These are phyloP conservation scores for Syngnathus rostellatus DNA, from an alignment of 2,797 vertebrate species.

Conservation along the genomic window DNA sequence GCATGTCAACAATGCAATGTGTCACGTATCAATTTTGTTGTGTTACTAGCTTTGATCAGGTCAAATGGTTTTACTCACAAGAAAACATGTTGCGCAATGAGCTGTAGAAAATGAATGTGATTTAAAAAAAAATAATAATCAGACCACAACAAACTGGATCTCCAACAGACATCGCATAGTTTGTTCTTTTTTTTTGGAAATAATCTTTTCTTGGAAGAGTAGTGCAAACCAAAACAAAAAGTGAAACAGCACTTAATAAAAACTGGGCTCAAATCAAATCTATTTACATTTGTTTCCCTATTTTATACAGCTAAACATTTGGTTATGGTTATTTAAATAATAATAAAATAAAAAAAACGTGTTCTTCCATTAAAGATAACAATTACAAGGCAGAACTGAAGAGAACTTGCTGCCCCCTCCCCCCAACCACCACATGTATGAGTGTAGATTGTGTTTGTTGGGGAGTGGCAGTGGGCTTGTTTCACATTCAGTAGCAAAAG, in stretches of 20 bases:
- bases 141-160: constrained; percentile 58
- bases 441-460: constrained; percentile 28
- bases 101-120: constrained; percentile 56
- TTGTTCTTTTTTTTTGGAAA: constrained; percentile 54
- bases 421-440: constrained; percentile 8
- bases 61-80: constrained; percentile 62
- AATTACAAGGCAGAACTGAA: constrained; percentile 50
- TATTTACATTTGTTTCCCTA: constrained; percentile 56
- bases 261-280: constrained; percentile 51
- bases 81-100: constrained; percentile 66
- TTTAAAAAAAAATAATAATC: constrained; percentile 51
- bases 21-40: constrained; percentile 31
- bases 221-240: constrained; percentile 53
- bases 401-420: constrained; percentile 21
- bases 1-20: constrained; percentile 43
- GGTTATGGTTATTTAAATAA: constrained; percentile 41
- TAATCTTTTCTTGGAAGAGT: constrained; percentile 57
- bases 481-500: constrained; percentile 60
- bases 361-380: constrained; percentile 26
- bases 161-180: constrained; percentile 54
- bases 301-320: constrained; percentile 61
- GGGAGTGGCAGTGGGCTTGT: constrained; percentile 21
- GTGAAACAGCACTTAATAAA: constrained; percentile 56
- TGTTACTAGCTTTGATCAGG: constrained; percentile 48
- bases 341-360: constrained; percentile 7